These are phyloP conservation scores for Orycteropus afer DNA, from an alignment of 2,113 vertebrate genomes.

Conservation along the genomic window DNA sequence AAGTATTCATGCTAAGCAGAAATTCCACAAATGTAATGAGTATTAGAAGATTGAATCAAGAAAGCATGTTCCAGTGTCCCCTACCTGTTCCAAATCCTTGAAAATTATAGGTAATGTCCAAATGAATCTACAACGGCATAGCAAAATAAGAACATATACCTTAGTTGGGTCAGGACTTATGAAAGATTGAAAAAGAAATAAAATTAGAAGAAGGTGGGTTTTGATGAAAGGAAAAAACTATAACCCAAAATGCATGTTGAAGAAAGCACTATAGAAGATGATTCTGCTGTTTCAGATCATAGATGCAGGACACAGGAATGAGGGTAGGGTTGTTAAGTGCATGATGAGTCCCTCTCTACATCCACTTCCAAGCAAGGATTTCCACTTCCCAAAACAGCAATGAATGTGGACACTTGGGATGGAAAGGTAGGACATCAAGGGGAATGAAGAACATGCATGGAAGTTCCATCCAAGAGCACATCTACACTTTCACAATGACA, in stretches of 20 bases:
- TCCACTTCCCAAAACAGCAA: not conserved
- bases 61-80: not conserved
- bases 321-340: not conserved
- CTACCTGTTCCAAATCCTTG: not conserved
- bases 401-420: not conserved
- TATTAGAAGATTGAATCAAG: slow-evolving; percentile 40
- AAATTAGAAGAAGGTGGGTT: not conserved
- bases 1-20: not conserved
- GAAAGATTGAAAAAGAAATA: not conserved
- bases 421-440: not conserved
- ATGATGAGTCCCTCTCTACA: not conserved
- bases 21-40: slow-evolving; percentile 20
- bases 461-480: not conserved
- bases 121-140: not conserved
- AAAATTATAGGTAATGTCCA: slow-evolving; percentile 48
- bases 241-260: not conserved
- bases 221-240: not conserved
- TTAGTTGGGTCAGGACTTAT: not conserved
- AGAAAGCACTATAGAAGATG: not conserved
- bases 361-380: not conserved
- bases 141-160: not conserved
- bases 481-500: not conserved
- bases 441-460: not conserved
- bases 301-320: not conserved
- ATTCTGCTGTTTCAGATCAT: not conserved